Evolutionary conservation across 92 coral and sea anemone species (phyloP).

Genomic region (Paragorgia papillata): DNA sequence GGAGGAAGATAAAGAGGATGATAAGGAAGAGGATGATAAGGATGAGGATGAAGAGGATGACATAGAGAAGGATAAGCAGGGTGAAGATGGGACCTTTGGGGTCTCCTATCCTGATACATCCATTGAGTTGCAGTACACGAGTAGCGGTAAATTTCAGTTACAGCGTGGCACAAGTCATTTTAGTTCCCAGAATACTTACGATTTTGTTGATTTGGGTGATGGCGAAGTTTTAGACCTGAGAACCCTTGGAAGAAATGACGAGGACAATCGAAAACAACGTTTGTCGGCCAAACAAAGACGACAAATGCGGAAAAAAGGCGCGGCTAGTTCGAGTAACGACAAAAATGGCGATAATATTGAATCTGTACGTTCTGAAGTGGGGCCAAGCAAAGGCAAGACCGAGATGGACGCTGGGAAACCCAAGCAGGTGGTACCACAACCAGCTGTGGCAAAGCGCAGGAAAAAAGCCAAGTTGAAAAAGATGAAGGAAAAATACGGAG

Average conservation of each 20-base stretch:
- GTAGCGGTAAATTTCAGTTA: constrained; percentile 85
- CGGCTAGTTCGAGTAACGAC: background rate
- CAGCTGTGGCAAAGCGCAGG: constrained; percentile 33
- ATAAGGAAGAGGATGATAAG: background rate
- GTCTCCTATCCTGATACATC: constrained; percentile 83
- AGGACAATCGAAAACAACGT: constrained; percentile 62
- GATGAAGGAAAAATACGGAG: constrained; percentile 96
- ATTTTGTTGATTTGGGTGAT: constrained; percentile 62
- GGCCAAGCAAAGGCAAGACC: constrained; percentile 26
- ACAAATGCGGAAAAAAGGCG: constrained; percentile 42
- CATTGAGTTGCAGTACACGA: constrained; percentile 76
- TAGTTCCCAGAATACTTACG: constrained; percentile 60
- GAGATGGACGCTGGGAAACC: constrained; percentile 24
- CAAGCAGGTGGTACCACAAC: constrained; percentile 54
- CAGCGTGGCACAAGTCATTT: constrained; percentile 74
- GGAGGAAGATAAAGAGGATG: background rate
- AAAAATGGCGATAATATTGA: constrained; percentile 6
- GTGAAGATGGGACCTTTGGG: constrained; percentile 16
- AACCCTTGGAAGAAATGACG: constrained; percentile 55
- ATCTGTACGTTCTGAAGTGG: background rate
- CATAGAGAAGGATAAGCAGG: constrained; percentile 59
- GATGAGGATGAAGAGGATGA: background rate
- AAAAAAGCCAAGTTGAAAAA: constrained; percentile 77
- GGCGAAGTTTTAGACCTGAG: constrained; percentile 41
- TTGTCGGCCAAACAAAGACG: constrained; percentile 74